Conservation (phyloP, 1,140 invertebrate genomes). For the Drosophila sproati region DNA sequence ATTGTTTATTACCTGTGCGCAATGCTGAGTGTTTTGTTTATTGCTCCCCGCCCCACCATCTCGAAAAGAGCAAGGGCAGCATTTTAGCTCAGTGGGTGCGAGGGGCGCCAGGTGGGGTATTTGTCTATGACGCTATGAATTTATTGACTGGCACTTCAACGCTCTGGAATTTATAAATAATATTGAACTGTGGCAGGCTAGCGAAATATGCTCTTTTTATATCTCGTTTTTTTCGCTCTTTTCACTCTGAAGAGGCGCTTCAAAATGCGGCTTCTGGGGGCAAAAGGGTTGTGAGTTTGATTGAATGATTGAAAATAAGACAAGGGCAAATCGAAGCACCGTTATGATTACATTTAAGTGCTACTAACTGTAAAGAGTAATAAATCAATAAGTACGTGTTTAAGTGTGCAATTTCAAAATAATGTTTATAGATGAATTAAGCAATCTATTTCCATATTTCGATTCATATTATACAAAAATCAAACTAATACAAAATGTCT, state of each 20-base stretch:
- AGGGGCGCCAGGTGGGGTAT: background rate
- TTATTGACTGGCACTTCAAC: slow-evolving; percentile 62
- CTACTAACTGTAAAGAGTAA: no score
- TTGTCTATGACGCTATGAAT: slow-evolving; percentile 63
- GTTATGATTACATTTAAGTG: no score
- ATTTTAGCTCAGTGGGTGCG: background rate
- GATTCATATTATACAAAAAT: no score
- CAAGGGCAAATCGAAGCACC: slow-evolving; percentile 8
- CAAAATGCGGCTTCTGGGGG: no score
- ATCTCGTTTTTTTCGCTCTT: background rate
- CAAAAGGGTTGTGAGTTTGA: background rate
- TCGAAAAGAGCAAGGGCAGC: slow-evolving; percentile 14
- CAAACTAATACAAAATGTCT: no score
- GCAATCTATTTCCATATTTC: no score
- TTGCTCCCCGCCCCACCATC: slow-evolving; percentile 29
- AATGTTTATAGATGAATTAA: no score
- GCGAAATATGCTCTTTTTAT: background rate
- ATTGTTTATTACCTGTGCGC: slow-evolving; percentile 70
- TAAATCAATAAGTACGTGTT: no score
- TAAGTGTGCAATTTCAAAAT: no score
- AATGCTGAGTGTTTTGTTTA: slow-evolving; percentile 75
- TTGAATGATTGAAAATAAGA: slow-evolving; percentile 3
- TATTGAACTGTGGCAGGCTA: slow-evolving; percentile 38
- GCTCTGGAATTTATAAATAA: slow-evolving; percentile 61
- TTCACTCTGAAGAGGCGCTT: no score